These are phyloP conservation scores for Strix uralensis DNA, from an alignment of 2,113 vertebrate genomes.

Conservation along the genomic window DNA sequence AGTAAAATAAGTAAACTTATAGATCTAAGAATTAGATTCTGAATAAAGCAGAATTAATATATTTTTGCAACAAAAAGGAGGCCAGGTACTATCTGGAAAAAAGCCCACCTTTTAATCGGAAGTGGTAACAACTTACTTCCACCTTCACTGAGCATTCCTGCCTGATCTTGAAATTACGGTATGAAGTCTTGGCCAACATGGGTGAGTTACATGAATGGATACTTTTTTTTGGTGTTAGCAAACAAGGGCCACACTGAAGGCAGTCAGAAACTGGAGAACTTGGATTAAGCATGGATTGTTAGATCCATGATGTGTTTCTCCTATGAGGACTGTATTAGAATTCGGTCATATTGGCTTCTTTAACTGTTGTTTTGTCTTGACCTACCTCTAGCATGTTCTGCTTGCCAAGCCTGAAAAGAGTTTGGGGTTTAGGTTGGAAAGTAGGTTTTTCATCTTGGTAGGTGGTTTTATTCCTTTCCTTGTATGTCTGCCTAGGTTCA, in stretches of 20 bases:
- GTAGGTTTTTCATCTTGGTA: background rate
- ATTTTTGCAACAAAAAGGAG: background rate
- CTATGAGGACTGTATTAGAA: background rate
- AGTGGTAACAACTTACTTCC: background rate
- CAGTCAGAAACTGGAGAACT: background rate
- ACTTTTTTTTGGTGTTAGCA: background rate
- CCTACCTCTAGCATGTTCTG: background rate
- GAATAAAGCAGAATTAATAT: background rate
- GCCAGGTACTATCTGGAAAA: background rate
- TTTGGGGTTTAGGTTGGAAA: background rate
- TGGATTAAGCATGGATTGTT: background rate
- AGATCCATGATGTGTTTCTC: background rate
- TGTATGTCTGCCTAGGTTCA: background rate
- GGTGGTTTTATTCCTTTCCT: background rate
- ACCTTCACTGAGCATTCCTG: background rate
- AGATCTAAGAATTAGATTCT: background rate
- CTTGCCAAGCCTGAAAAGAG: background rate
- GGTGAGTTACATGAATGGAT: background rate
- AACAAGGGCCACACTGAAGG: background rate
- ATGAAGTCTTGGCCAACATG: background rate
- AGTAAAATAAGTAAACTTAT: background rate
- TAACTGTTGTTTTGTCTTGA: background rate
- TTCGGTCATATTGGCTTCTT: background rate
- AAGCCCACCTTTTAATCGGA: background rate
- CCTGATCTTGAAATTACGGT: background rate